Percentiles rank a stretch among this genome's conserved stretches.
phyloP scores from a whole-genome alignment of 92 coral and sea anemone genomes.

The Paragorgia papillata region DNA sequence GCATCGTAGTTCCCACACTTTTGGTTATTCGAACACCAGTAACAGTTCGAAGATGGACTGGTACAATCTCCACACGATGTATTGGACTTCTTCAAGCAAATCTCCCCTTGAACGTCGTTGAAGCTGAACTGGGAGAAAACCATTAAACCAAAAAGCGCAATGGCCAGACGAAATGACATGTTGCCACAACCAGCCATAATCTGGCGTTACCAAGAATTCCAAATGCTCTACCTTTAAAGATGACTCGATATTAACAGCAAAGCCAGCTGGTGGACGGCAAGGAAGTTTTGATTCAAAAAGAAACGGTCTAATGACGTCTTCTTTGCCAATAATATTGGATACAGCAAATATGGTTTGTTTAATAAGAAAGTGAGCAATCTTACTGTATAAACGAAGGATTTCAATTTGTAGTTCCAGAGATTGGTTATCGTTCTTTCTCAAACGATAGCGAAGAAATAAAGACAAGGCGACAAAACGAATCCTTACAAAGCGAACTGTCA shows the following conservation, averaged over 20 bases:
- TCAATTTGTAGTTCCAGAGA: no score
- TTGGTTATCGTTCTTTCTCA: no score
- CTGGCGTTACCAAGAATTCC: no score
- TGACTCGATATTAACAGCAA: background rate
- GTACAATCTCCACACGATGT: slow-evolving; percentile 77
- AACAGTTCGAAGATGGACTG: slow-evolving; percentile 59
- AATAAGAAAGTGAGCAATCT: no score
- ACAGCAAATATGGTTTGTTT: no score
- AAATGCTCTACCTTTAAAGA: no score
- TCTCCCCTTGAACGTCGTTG: slow-evolving; percentile 14
- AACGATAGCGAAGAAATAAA: no score
- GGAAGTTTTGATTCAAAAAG: background rate
- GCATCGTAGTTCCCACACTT: slow-evolving; percentile 67
- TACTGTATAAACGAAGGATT: no score
- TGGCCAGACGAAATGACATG: background rate
- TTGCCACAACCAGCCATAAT: background rate
- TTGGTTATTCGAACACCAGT: slow-evolving; percentile 68
- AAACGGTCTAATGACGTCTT: no score
- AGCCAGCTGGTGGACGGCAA: background rate
- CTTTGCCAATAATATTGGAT: background rate
- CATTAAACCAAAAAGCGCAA: background rate
- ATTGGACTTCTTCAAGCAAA: slow-evolving; percentile 58
- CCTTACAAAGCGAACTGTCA: no score
- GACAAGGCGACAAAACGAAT: no score
- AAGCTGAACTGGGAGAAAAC: background rate